phyloP scores from a whole-genome alignment of 2,888 invertebrate genomes.

The Cephus rjabovi region DNA sequence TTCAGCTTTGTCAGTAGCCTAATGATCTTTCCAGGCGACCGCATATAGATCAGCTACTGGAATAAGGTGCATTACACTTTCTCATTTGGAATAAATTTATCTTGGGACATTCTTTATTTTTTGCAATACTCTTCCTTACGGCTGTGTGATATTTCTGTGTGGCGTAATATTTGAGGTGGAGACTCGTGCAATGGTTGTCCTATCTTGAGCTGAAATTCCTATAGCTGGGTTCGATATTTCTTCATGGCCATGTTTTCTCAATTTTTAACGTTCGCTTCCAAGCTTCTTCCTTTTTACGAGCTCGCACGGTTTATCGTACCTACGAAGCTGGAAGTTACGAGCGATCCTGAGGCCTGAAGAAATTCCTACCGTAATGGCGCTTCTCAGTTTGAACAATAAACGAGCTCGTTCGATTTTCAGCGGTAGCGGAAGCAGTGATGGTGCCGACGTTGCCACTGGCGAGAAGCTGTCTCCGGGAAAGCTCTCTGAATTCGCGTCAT shows the following conservation, averaged over 20 bases:
- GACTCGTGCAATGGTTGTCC: neutral
- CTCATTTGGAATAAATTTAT: neutral
- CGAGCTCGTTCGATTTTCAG: constrained; percentile 57
- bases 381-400: neutral
- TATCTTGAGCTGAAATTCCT: neutral
- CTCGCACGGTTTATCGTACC: neutral
- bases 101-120: neutral
- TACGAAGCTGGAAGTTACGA: neutral
- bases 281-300: neutral
- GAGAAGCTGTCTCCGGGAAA: constrained; percentile 63
- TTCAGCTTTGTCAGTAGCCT: neutral
- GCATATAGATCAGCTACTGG: neutral
- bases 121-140: neutral
- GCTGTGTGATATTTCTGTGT: neutral
- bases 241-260: neutral
- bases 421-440: constrained; percentile 72
- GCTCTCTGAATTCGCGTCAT: constrained; percentile 58
- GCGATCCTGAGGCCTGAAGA: neutral
- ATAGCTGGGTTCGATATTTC: neutral
- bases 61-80: neutral
- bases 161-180: neutral
- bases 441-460: constrained; percentile 66
- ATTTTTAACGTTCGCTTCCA: neutral
- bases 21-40: neutral
- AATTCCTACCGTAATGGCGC: neutral